Percentiles rank a stretch among this genome's conserved stretches.
Conservation (phyloP, 2,888 invertebrate genomes). For the Aphelenchoides bicaudatus region DNA sequence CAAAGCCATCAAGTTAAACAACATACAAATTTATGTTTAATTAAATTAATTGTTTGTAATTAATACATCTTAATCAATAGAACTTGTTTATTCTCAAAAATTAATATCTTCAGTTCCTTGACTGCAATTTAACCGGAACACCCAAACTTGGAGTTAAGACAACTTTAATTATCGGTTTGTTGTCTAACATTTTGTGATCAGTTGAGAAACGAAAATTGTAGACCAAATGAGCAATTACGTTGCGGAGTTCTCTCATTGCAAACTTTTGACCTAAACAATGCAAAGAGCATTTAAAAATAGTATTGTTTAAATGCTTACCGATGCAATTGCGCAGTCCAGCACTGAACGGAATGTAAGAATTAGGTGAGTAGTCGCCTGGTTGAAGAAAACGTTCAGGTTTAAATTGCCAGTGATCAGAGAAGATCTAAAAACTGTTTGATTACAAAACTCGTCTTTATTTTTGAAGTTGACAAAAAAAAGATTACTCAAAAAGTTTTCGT, state of each 20-base stretch:
- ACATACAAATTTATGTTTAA: too few species aligned
- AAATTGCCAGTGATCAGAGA: constrained; percentile 14
- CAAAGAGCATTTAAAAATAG: too few species aligned
- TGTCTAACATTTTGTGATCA: constrained; percentile 8
- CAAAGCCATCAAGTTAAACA: too few species aligned
- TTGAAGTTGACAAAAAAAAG: too few species aligned
- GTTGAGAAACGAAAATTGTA: constrained; percentile 11
- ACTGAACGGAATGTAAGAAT: constrained; percentile 16
- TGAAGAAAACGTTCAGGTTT: constrained; percentile 7
- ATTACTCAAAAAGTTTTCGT: background rate
- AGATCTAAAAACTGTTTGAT: constrained; percentile 13
- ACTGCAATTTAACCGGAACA: too few species aligned
- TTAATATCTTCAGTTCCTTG: too few species aligned
- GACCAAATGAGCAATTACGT: constrained; percentile 10
- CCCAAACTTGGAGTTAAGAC: constrained; percentile 10
- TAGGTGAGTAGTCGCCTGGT: background rate
- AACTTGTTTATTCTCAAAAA: too few species aligned
- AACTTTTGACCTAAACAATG: constrained; percentile 19
- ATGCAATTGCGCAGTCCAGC: constrained; percentile 17
- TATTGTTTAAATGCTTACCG: constrained; percentile 17
- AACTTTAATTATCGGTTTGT: constrained; percentile 3
- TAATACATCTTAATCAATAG: too few species aligned
- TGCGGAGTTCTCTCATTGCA: background rate
- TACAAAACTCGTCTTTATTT: too few species aligned
- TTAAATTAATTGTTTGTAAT: too few species aligned